These are phyloP conservation scores for Laspeyria flexula DNA, from an alignment of 2,888 invertebrate species.

Conservation along the genomic window DNA sequence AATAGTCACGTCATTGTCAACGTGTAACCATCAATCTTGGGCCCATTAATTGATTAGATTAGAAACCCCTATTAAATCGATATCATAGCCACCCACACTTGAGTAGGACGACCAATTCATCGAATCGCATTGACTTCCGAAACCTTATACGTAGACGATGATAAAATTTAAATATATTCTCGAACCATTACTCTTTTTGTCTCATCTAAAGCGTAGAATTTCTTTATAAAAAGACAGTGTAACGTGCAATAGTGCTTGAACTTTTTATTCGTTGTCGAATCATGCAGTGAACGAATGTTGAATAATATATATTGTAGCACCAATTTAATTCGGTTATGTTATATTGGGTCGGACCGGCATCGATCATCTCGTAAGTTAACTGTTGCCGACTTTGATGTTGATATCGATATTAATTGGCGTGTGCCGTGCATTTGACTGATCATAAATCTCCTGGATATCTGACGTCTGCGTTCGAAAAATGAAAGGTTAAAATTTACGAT, in stretches of 20 bases:
- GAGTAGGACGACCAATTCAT: slow-evolving; percentile 28
- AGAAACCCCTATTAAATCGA: slow-evolving; percentile 61
- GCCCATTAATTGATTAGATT: slow-evolving; percentile 79
- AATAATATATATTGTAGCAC: slow-evolving; percentile 46
- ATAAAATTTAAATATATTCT: slow-evolving; percentile 1
- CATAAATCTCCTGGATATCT: slow-evolving; percentile 53
- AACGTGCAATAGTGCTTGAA: slow-evolving; percentile 3
- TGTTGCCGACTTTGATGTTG: slow-evolving; percentile 64
- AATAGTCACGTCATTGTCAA: slow-evolving; percentile 64
- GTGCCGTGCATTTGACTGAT: slow-evolving; percentile 53
- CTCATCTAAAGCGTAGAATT: slow-evolving; percentile 2
- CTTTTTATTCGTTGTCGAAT: slow-evolving; percentile 7
- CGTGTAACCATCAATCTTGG: slow-evolving; percentile 70
- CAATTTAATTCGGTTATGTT: slow-evolving; percentile 48
- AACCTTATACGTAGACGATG: slow-evolving; percentile 17
- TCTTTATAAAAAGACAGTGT: not conserved
- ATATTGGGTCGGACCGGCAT: slow-evolving; percentile 58
- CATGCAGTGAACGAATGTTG: slow-evolving; percentile 22
- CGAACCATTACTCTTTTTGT: slow-evolving; percentile 14
- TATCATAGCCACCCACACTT: slow-evolving; percentile 65
- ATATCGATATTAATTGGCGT: slow-evolving; percentile 68
- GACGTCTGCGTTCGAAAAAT: slow-evolving; percentile 4
- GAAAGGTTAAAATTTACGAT: not conserved
- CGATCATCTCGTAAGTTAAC: slow-evolving; percentile 64
- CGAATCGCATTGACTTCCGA: slow-evolving; percentile 27